Base-by-base conservation (phyloP, 2,888 invertebrate genomes). In the Tillus elongatus region DNA sequence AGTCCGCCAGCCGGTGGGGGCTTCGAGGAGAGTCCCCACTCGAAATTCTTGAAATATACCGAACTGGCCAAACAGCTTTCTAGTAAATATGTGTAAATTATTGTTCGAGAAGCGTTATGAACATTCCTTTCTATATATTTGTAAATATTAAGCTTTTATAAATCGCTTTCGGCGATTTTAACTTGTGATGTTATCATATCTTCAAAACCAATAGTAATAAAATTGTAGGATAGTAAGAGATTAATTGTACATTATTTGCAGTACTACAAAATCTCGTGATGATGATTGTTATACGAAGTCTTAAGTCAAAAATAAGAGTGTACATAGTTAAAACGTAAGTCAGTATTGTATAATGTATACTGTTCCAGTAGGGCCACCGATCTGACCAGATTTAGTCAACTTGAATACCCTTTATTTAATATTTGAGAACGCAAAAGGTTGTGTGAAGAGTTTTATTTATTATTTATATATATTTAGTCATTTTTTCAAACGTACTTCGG, bases 11-110 rank as follows among this genome's bases (percentile, higher is more conserved):
- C 69, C 37, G 64, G 73, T 64, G 66, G 76, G 52, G 55, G 66
- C 16, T 83, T 81, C 60, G 90, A 90, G 58, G 92, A 92, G 68
- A 90, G 88, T 63, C 89, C 91, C 33, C 91, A 92, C 70, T 91
- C 95, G 55, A 96, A 95, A 74, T 95, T 95, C 75, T 82, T 93
- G 54, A 95, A 95, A 73, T 96, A 96, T 72, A 93, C 93, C 63
- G 93, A 96, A 72, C 80, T 96, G 70, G 96, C 96, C 60, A 95
- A 95, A 71, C 95, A 96, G 72, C 74, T 96, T 66, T 93, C 93
- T 64, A 92, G 91, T 72, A 93, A 93, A 73, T 92, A 91, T 73
- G 86, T 87, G 76, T 89, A 83, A 78, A 70, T 53, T 30, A 52
- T 42, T 47, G 28, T 41, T 31, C 28, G 36, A n/a, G n/a, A 19